Percentiles rank a stretch among this genome's conserved stretches.
Evolutionary conservation across 2,888 invertebrate genomes (phyloP).

Genomic region (Lochmaea capreae): DNA sequence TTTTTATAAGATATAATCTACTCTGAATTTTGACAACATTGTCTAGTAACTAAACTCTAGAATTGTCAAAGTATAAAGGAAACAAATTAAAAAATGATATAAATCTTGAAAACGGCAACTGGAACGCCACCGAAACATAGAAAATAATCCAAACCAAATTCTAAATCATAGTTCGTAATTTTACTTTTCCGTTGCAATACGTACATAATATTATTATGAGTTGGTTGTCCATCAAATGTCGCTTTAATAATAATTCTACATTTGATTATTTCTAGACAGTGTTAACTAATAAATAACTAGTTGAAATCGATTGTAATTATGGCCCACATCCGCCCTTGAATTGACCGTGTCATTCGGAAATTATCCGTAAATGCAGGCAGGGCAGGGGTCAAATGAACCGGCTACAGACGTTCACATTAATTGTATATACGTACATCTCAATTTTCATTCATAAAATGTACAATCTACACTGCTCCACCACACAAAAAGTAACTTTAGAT

Average conservation of each 20-base stretch:
- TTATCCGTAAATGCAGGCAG: constrained; percentile 33
- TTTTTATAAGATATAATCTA: no score
- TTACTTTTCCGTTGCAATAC: no score
- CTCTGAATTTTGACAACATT: no score
- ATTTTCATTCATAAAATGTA: constrained; percentile 31
- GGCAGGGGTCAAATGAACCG: constrained; percentile 28
- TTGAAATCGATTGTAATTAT: constrained; percentile 30
- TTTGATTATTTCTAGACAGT: constrained; percentile 21
- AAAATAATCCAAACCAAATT: no score
- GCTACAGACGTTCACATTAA: constrained; percentile 6
- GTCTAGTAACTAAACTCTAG: no score
- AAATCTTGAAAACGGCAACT: no score
- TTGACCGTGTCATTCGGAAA: constrained; percentile 22
- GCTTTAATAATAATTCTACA: neutral
- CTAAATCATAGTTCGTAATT: no score
- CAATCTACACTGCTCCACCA: constrained; percentile 27
- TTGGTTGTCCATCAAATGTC: neutral
- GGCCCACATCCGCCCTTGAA: constrained; percentile 30
- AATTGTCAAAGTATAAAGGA: no score
- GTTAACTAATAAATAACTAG: constrained; percentile 19
- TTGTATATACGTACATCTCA: constrained; percentile 17
- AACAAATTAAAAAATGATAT: no score
- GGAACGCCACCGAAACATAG: no score
- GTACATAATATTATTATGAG: no score
- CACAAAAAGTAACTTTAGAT: constrained; percentile 12